Conservation (phyloP, 2,113 vertebrate species). For the Xiphophorus maculatus region DNA sequence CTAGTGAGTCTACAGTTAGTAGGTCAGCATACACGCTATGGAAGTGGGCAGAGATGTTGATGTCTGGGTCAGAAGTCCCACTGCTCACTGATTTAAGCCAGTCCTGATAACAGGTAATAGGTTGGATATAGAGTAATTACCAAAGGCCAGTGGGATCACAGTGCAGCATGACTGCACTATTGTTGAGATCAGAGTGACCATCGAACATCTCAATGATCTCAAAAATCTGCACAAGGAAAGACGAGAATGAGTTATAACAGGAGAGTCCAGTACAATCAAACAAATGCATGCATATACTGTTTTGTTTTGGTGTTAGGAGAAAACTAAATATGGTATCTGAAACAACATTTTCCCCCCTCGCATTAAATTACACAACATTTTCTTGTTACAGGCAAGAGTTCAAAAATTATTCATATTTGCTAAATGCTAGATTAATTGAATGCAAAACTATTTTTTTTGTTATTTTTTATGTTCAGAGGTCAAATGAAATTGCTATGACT, state of each 20-base stretch:
- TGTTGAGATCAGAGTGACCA: slow-evolving; percentile 58
- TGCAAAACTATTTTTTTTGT: too few relatives aligned
- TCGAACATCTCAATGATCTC: slow-evolving; percentile 33
- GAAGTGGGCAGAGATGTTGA: slow-evolving; percentile 54
- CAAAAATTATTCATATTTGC: too few relatives aligned
- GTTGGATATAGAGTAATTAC: slow-evolving; percentile 74
- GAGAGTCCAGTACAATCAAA: slow-evolving; percentile 4
- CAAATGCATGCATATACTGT: background rate
- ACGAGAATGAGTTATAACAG: slow-evolving; percentile 9
- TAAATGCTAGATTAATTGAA: too few relatives aligned
- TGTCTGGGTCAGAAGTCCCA: slow-evolving; percentile 64
- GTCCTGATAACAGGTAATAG: slow-evolving; percentile 73
- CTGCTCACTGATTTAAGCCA: slow-evolving; percentile 74
- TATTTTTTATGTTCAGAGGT: too few relatives aligned
- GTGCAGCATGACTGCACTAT: slow-evolving; percentile 44
- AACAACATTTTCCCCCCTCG: too few relatives aligned
- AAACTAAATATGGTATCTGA: background rate
- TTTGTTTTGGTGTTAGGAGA: background rate
- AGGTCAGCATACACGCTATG: slow-evolving; percentile 29
- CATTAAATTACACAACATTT: too few relatives aligned
- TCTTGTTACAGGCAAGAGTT: too few relatives aligned
- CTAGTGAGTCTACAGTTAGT: slow-evolving; percentile 1
- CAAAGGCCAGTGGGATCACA: slow-evolving; percentile 60
- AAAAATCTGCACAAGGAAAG: slow-evolving; percentile 17
- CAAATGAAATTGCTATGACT: too few relatives aligned